Evolutionary conservation across 2,113 vertebrate genomes (phyloP).

Genomic region (Columba livia): DNA sequence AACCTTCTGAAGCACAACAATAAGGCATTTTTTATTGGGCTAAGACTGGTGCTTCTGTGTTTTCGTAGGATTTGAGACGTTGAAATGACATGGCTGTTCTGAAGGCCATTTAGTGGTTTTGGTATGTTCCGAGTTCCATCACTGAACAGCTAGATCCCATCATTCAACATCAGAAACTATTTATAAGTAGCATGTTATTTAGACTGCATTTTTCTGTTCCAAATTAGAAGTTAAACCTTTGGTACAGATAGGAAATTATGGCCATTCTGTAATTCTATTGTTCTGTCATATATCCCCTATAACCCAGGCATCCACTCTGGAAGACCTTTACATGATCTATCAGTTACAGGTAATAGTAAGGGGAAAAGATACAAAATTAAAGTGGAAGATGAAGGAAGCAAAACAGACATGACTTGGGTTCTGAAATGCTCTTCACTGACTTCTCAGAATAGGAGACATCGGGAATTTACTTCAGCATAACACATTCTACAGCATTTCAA

Average conservation of each 20-base stretch:
- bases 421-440: not conserved
- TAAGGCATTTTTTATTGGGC: not conserved
- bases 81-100: not conserved
- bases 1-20: not conserved
- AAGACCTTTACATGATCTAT: not conserved
- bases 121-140: not conserved
- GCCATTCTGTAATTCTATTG: not conserved
- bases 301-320: not conserved
- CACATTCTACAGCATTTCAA: not conserved
- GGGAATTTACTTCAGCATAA: not conserved
- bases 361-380: not conserved
- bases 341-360: not conserved
- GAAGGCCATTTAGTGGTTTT: not conserved
- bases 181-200: not conserved
- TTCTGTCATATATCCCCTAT: not conserved
- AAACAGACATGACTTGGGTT: not conserved
- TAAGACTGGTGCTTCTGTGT: not conserved
- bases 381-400: not conserved
- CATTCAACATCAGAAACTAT: not conserved
- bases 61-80: not conserved
- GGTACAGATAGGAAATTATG: not conserved
- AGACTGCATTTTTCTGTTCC: not conserved
- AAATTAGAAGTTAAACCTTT: not conserved
- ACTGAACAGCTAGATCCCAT: not conserved
- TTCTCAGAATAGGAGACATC: not conserved